Evolutionary conservation across 2,797 vertebrate species (phyloP).

Genomic region (Chanos chanos): DNA sequence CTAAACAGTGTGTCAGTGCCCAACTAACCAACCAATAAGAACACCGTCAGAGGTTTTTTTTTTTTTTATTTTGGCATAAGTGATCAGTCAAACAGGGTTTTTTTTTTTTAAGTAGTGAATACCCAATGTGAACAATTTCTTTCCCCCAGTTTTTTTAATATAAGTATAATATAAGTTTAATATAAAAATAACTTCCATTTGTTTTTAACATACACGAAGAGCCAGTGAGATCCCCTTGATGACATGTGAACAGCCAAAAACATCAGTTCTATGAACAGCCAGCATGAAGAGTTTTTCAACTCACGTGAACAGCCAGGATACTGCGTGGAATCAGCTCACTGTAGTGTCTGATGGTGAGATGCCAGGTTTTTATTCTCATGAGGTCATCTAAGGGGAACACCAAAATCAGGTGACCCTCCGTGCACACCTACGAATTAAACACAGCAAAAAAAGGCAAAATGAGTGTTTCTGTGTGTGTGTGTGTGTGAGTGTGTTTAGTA

Average conservation of each 20-base stretch:
- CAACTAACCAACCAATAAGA: no score
- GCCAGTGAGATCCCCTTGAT: no score
- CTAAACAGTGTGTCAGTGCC: no score
- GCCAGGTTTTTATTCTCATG: constrained; percentile 99
- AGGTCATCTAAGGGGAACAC: constrained; percentile 99
- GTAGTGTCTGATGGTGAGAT: constrained; percentile 98
- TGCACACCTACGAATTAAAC: constrained; percentile 83
- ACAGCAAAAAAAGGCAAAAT: background rate
- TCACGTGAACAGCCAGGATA: constrained; percentile 98
- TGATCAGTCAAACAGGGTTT: no score
- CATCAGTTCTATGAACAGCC: background rate
- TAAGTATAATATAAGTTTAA: no score
- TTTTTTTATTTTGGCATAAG: no score
- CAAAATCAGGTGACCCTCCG: constrained; percentile 94
- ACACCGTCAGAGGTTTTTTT: no score
- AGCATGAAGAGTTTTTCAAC: constrained; percentile 48
- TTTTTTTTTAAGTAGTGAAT: no score
- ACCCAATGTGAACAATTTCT: no score
- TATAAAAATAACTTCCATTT: no score
- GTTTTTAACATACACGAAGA: no score
- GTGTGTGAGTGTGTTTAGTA: constrained; percentile 7
- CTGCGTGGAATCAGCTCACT: constrained; percentile 97
- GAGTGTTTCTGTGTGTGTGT: background rate
- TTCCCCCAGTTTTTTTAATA: no score
- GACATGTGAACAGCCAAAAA: background rate